These are phyloP conservation scores for Cynodonichthys magdalenae DNA, from an alignment of 2,797 vertebrate genomes.

Conservation along the genomic window DNA sequence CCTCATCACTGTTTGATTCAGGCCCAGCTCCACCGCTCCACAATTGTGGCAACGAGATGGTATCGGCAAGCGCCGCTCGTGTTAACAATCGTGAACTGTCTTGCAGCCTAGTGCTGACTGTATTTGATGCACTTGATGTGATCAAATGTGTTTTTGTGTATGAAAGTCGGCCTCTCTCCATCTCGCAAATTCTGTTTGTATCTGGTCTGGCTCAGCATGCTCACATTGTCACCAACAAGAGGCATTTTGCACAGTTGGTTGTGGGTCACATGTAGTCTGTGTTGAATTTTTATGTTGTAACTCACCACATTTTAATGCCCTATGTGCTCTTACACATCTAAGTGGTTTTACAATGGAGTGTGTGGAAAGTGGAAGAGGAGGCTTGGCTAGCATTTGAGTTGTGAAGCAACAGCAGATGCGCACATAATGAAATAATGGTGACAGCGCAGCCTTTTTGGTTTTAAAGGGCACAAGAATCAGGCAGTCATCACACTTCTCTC, in stretches of 20 bases:
- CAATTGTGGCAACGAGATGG: conserved; percentile 63
- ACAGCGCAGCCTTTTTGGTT: background rate
- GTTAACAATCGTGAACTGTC: conserved; percentile 72
- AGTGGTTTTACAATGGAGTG: conserved; percentile 35
- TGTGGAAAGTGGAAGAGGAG: conserved; percentile 39
- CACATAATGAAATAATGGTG: background rate
- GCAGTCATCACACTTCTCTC: conserved; percentile 4
- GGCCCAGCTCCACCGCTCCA: conserved; percentile 57
- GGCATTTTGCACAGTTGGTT: conserved; percentile 35
- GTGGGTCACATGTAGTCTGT: conserved; percentile 32
- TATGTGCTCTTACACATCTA: conserved; percentile 36
- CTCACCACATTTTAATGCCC: conserved; percentile 28
- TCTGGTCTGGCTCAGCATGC: conserved; percentile 40
- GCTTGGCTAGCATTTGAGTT: conserved; percentile 31
- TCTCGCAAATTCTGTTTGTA: conserved; percentile 35
- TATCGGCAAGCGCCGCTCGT: conserved; percentile 54
- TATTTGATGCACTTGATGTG: conserved; percentile 68
- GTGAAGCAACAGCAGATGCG: conserved; percentile 34
- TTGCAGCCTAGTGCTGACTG: conserved; percentile 56
- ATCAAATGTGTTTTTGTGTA: conserved; percentile 62
- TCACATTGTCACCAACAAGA: conserved; percentile 46
- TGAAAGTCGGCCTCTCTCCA: conserved; percentile 41
- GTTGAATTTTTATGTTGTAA: conserved; percentile 21
- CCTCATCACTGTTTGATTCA: conserved; percentile 76
- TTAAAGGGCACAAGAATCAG: background rate